Evolutionary conservation across 92 coral and sea anemone species (phyloP).

Genomic region (Phenganax marumi): DNA sequence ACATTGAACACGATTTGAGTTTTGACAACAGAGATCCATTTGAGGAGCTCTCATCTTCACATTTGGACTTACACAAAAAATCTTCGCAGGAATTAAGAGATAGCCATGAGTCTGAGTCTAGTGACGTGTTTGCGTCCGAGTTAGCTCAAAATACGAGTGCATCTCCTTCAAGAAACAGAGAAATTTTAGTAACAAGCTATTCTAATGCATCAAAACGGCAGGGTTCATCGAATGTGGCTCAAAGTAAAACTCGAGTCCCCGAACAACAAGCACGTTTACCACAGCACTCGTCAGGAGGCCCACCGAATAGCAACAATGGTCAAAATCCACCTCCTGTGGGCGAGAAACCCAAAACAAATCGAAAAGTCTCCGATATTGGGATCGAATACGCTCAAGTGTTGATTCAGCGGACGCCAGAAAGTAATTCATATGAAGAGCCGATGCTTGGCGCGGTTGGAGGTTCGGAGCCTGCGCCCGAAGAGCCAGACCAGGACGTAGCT

Average conservation of each 20-base stretch:
- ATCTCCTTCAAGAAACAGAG: background rate
- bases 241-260: background rate
- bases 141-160: background rate
- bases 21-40: slow-evolving; percentile 28
- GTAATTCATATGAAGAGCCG: background rate
- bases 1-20: background rate
- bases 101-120: too few relatives aligned
- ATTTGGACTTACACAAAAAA: background rate
- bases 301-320: background rate
- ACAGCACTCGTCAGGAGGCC: background rate
- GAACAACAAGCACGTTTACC: background rate
- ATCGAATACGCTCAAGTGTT: slow-evolving; percentile 12
- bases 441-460: slow-evolving; percentile 20
- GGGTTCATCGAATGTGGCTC: background rate
- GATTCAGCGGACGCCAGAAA: background rate
- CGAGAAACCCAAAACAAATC: slow-evolving; percentile 2
- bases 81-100: background rate
- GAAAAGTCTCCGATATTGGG: slow-evolving; percentile 15
- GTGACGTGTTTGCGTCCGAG: background rate
- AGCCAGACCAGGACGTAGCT: background rate
- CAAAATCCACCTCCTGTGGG: background rate
- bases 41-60: background rate
- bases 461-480: slow-evolving; percentile 2
- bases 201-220: background rate
- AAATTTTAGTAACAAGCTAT: background rate